Percentiles rank a stretch among this genome's conserved stretches.
Evolutionary conservation across 2,113 vertebrate genomes (phyloP).

Genomic region (Centropus unirufus): DNA sequence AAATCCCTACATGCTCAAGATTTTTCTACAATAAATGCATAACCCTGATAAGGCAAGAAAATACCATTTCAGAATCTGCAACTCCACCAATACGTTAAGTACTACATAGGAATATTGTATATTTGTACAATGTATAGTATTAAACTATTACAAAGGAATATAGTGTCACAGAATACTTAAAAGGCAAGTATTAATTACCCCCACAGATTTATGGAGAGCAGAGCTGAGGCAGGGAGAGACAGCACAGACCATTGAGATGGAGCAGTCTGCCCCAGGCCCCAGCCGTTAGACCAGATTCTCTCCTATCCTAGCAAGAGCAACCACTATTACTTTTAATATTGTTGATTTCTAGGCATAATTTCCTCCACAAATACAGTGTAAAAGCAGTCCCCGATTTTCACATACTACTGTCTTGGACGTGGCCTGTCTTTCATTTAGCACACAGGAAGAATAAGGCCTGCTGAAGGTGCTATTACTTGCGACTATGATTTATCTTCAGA

Average conservation of each 20-base stretch:
- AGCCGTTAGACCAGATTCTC: not conserved
- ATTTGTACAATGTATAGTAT: not conserved
- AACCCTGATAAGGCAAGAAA: not conserved
- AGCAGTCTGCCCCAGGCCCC: not conserved
- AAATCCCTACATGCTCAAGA: not conserved
- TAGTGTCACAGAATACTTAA: not conserved
- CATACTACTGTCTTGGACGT: not conserved
- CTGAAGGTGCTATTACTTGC: not conserved
- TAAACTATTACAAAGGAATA: not conserved
- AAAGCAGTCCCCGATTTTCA: not conserved
- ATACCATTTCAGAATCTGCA: not conserved
- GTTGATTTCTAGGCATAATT: not conserved
- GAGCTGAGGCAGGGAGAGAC: not conserved
- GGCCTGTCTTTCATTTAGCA: not conserved
- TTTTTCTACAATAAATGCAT: rapidly evolving
- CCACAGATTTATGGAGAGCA: rapidly evolving
- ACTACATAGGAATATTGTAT: not conserved
- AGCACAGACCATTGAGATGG: rapidly evolving
- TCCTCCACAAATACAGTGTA: not conserved
- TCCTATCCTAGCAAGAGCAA: not conserved
- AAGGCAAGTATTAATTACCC: not conserved
- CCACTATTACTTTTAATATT: not conserved
- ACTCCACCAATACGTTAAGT: not conserved
- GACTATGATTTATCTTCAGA: not conserved
- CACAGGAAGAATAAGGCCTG: not conserved